Evolutionary conservation across 2,888 invertebrate species (phyloP).

Genomic region (Acanthosepion lycidas): DNA sequence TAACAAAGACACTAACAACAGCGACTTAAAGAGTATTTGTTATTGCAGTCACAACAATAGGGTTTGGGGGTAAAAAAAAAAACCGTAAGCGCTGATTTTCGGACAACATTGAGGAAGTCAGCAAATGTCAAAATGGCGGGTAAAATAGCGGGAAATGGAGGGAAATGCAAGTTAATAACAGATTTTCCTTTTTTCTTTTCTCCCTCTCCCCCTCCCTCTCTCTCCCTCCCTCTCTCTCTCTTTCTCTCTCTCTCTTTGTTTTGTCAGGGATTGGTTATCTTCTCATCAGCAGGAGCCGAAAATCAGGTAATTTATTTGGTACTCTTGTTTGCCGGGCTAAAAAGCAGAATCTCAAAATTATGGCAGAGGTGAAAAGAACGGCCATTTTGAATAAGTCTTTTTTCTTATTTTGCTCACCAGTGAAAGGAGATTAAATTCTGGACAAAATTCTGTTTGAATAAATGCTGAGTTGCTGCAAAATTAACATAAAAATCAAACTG

Average conservation of each 20-base stretch:
- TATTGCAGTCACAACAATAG: neutral
- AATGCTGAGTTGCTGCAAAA: neutral
- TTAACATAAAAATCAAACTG: neutral
- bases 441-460: neutral
- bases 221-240: neutral
- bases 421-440: neutral
- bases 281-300: neutral
- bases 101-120: neutral
- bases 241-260: neutral
- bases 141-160: neutral
- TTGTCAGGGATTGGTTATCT: neutral
- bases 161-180: neutral
- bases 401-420: neutral
- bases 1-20: constrained; percentile 33
- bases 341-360: neutral
- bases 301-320: neutral
- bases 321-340: neutral
- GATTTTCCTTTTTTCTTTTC: neutral
- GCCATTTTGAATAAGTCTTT: neutral
- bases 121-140: neutral
- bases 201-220: too few relatives aligned
- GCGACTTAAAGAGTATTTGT: neutral
- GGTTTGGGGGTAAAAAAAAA: neutral
- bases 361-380: neutral
- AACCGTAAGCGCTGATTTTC: neutral